Base-by-base conservation (phyloP, 35 echinoderm and acorn worm species). In the Stichopus chloronotus region DNA sequence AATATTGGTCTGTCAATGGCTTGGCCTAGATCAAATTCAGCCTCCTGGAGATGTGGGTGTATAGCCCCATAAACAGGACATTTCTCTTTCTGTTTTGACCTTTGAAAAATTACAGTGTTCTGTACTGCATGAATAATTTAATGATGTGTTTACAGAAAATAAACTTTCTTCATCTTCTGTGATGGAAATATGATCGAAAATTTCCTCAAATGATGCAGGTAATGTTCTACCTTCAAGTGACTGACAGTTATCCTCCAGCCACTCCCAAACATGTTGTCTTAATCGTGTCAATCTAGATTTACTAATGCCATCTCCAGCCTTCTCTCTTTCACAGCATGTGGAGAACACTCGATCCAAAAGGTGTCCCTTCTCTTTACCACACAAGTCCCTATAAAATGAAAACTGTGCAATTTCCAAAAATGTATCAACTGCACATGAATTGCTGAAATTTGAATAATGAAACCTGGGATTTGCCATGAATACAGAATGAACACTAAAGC, bases 331-430 rank as follows among this genome's bases (percentile, higher is more conserved):
- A 78, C 6, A 7, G 19, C 76, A 78, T 78, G 76, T 78, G 6
- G 76, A 7, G 19, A 8, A 23, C 76, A 52, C 76, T 19, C 76
- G 76, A 78, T 19, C 17, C 19, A 78, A 78, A 78, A 78, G 19
- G 19, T 23, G 5, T 52, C 30, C 76, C 17, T 78, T 20, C 17
- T 6, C n/a, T 52, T 78, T 78, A 23, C 8, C 76, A 6, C 6
- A 6, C 76, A 20, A 78, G 19, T 23, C 30, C 17, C 19, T 20
- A 52, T 23, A 23, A 78, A 78, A 78, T 23, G 19, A 52, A 43
- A 78, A 78, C 8, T 23, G n/a, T 78, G 76, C 76, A 78, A 78
- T 19, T 78, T 78, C 76, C 76, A 78, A 78, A 78, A 78, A 78
- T 6, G 76, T 78, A 78, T 78, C 76, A 78, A 78, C 19, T 78